Conservation (phyloP, 2,113 vertebrate genomes). For the Alethe castanea region DNA sequence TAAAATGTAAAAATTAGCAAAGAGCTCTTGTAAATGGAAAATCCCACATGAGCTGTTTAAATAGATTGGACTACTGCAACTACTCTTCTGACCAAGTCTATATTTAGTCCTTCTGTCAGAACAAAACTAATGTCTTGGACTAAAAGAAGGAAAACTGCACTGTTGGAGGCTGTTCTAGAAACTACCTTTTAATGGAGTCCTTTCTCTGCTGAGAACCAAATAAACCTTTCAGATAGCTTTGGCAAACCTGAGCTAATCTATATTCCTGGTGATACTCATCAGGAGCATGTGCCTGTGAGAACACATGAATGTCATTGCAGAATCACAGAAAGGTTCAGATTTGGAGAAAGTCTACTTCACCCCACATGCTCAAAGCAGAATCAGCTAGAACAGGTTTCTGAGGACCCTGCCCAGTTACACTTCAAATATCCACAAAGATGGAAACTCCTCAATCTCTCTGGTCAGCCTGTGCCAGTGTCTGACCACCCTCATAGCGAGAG, state of each 20-base stretch:
- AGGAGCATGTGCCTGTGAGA: background rate
- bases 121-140: background rate
- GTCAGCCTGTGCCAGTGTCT: background rate
- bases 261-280: background rate
- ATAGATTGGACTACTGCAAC: background rate
- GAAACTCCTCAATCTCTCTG: background rate
- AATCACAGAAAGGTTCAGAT: background rate
- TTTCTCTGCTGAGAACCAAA: background rate
- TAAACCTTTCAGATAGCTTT: background rate
- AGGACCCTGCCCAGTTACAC: background rate
- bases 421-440: background rate
- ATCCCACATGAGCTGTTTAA: background rate
- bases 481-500: background rate
- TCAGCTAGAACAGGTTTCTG: background rate
- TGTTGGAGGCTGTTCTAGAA: background rate
- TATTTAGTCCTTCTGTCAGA: background rate
- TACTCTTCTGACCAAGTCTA: background rate
- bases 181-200: background rate
- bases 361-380: background rate
- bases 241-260: background rate
- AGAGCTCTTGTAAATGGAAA: background rate
- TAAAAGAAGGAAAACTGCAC: background rate
- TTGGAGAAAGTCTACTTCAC: background rate
- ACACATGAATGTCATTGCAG: background rate
- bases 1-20: background rate